A percentile compares a stretch with the other conserved stretches of the same genome.
Conservation (phyloP, 2,888 invertebrate species). For the Thereva nobilitata region DNA sequence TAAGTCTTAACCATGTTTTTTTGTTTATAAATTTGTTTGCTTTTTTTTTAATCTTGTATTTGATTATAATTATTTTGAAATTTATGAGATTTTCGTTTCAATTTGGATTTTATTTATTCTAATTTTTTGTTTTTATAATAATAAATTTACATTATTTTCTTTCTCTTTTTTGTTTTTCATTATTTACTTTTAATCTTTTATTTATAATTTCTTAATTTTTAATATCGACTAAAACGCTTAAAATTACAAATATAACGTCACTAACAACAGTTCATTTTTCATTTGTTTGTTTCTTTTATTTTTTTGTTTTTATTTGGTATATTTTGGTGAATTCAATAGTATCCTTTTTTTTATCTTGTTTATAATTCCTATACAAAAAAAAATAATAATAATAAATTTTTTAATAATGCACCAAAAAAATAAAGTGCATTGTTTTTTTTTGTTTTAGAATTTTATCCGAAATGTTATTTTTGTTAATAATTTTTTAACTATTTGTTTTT, state of each 20-base stretch:
- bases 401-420: conserved; percentile 22
- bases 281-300: conserved; percentile 37
- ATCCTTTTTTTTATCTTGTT: conserved; percentile 28
- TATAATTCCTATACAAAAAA: conserved; percentile 31
- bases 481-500: conserved; percentile 24
- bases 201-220: conserved; percentile 35
- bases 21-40: too few species aligned
- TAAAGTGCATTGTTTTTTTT: too few species aligned
- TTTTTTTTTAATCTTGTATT: too few species aligned
- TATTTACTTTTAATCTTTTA: conserved; percentile 42
- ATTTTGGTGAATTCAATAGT: conserved; percentile 33
- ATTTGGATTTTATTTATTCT: too few species aligned
- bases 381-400: not conserved
- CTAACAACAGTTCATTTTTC: conserved; percentile 46
- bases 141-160: conserved; percentile 34
- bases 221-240: conserved; percentile 45
- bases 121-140: not conserved
- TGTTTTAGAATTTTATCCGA: not conserved
- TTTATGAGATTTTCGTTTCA: too few species aligned
- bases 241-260: conserved; percentile 46
- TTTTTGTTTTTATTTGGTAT: conserved; percentile 29
- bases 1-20: too few species aligned
- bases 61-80: too few species aligned
- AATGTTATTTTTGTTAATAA: conserved; percentile 12
- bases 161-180: not conserved